A percentile compares a stretch with the other conserved stretches of the same genome.
phyloP scores from a whole-genome alignment of 2,888 invertebrate genomes.

The Lutraria lutraria region DNA sequence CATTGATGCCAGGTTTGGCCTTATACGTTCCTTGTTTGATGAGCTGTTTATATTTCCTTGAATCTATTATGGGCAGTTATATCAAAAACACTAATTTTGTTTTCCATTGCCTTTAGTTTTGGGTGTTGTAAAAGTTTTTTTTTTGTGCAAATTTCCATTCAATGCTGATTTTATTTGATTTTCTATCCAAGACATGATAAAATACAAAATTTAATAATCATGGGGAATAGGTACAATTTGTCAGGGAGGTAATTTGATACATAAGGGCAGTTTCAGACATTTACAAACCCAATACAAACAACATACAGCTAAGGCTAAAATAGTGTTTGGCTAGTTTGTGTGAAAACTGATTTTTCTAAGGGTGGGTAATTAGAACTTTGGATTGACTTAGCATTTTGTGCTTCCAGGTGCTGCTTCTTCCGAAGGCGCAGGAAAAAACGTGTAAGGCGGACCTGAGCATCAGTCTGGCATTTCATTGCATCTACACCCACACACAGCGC shows the following conservation, averaged over 20 bases:
- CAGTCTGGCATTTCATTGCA: conserved; percentile 66
- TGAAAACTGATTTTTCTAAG: background rate
- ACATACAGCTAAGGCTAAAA: background rate
- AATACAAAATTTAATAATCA: background rate
- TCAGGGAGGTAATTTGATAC: background rate
- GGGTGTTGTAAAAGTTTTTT: background rate
- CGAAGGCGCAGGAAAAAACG: conserved; percentile 99
- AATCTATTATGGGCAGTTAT: background rate
- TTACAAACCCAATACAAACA: background rate
- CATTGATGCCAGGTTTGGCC: conserved; percentile 36
- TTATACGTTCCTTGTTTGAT: conserved; percentile 20
- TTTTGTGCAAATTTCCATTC: background rate
- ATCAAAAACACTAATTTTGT: background rate
- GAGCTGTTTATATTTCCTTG: background rate
- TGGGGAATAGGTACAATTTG: background rate
- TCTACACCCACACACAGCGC: conserved; percentile 27
- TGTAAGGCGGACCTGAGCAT: conserved; percentile 88
- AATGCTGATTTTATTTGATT: conserved; percentile 10
- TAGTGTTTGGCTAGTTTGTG: background rate
- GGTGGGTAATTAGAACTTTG: conserved; percentile 13
- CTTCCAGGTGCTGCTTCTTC: conserved; percentile 97
- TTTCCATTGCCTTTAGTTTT: background rate
- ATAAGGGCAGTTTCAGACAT: background rate
- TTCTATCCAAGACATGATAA: background rate
- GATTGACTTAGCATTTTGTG: conserved; percentile 85